Evolutionary conservation across 2,888 invertebrate genomes (phyloP), one percentile per base, ranked within the genome.

Genomic region (Dendrolimus pini): DNA sequence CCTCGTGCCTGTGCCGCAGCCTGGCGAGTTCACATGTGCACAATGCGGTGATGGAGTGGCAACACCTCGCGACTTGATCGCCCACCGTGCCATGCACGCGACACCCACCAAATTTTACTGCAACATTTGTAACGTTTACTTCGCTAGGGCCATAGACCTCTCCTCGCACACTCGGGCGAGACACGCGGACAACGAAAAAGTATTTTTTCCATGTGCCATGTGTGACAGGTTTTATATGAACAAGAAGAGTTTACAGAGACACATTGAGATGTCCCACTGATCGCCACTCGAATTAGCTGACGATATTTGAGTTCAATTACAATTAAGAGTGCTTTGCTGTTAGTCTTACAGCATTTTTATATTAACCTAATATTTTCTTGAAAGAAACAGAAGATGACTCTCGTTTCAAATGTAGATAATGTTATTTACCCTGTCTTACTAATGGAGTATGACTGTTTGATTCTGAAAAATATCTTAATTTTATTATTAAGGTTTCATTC

Each of bases 211-310:
- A 1, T 93, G 93, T 72, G 91, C 88, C 61, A 88, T 93, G 80
- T 93, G 93, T 68, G 91, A 92, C 59, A 87, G 91, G 7, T 92
- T 92, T 66, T 91, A 92, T 64, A 91, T 92, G 82, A 92, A 89
- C 68, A 91, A 88, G 66, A 84, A 87, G 62, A 91, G 92, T 58
- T 85, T 93, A 64, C 89, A 91, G 55, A 83, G 91, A 42, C 93
- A 93, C 74, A 91, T 93, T 62, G 84, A 90, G 56, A 87, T 86
- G 73, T 84, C 89, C 12, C 93, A 93, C 77, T 89, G 86, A 90
- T 81, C 58, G 41, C 63, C 56, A 58, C 56, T 59, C 62, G 59
- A 56, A 18, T 54, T 57, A 60, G 61, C 60, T 55, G 14, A 59
- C 54, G 41, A 53, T 59, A 61, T 41, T 41, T 52, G 41, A 55